These are phyloP conservation scores for Cepaea hortensis DNA, from an alignment of 2,888 invertebrate genomes.

Conservation along the genomic window DNA sequence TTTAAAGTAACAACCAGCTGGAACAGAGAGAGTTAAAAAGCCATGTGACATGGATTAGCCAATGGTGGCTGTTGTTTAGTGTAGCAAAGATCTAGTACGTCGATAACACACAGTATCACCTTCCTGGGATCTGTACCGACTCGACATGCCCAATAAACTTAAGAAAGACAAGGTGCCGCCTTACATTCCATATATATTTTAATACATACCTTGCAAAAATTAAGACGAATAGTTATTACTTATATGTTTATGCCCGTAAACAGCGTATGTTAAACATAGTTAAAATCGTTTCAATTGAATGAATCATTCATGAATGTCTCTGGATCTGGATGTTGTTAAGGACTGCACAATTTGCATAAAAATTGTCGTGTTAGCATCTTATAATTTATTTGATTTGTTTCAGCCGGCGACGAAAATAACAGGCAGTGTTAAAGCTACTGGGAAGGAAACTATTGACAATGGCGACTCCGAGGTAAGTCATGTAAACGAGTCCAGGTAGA, in stretches of 20 bases:
- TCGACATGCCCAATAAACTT: constrained; percentile 72
- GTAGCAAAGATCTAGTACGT: constrained; percentile 62
- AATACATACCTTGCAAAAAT: not conserved
- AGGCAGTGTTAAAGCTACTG: constrained; percentile 61
- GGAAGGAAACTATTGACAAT: constrained; percentile 70
- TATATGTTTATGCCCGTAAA: not conserved
- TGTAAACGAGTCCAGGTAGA: not conserved
- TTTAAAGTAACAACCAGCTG: too few species aligned
- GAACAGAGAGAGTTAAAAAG: constrained; percentile 25
- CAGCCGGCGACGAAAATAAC: constrained; percentile 67
- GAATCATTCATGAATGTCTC: constrained; percentile 29
- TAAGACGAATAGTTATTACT: not conserved
- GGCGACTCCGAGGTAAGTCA: constrained; percentile 68
- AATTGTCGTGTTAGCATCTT: not conserved
- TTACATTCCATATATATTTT: not conserved
- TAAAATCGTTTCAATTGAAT: constrained; percentile 48
- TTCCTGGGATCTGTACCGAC: constrained; percentile 52
- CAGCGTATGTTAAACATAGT: constrained; percentile 30
- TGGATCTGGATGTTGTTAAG: not conserved
- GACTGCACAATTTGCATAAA: constrained; percentile 9
- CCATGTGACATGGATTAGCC: constrained; percentile 66
- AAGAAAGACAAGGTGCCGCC: constrained; percentile 71
- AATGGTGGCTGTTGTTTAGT: constrained; percentile 69
- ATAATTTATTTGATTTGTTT: constrained; percentile 53
- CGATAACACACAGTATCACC: constrained; percentile 56